Conservation (phyloP, 2,797 vertebrate species). For the Mastacembelus armatus region DNA sequence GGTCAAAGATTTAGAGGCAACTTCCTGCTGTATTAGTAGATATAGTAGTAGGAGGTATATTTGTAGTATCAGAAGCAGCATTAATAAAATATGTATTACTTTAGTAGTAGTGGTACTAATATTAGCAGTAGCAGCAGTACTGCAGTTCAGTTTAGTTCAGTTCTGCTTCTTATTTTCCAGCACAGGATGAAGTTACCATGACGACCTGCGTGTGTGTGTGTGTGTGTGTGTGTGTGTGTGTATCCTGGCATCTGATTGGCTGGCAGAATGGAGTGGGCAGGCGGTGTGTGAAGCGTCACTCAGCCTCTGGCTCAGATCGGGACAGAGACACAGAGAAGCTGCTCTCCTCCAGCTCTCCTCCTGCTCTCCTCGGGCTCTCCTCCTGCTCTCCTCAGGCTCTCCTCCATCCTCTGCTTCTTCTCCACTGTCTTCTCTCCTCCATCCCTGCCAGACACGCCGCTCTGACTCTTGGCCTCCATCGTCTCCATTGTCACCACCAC, state of each 20-base stretch:
- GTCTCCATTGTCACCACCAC: conserved; percentile 9
- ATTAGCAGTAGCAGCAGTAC: conserved; percentile 1
- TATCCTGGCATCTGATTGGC: conserved; percentile 56
- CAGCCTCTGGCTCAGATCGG: conserved; percentile 46
- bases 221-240: conserved; percentile 39
- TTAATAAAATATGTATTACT: too few species aligned
- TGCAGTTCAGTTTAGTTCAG: conserved; percentile 21
- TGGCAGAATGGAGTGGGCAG: conserved; percentile 53
- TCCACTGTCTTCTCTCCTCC: conserved; percentile 17
- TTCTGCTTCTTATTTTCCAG: conserved; percentile 50
- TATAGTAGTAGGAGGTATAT: too few species aligned
- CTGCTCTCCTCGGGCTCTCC: conserved; percentile 49
- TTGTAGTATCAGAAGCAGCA: neutral
- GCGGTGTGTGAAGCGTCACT: conserved; percentile 50
- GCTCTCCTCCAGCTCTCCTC: conserved; percentile 59
- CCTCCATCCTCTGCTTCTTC: neutral
- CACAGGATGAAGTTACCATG: conserved; percentile 73
- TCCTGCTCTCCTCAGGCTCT: conserved; percentile 17
- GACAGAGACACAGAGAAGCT: conserved; percentile 58
- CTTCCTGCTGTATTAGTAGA: too few species aligned
- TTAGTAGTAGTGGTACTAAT: too few species aligned
- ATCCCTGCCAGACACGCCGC: conserved; percentile 15
- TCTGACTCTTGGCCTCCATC: conserved; percentile 45
- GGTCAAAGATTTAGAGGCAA: too few species aligned
- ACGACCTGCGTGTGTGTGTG: conserved; percentile 46